Evolutionary conservation across 2,888 invertebrate genomes (phyloP).

Genomic region (Chymomyza amoena): DNA sequence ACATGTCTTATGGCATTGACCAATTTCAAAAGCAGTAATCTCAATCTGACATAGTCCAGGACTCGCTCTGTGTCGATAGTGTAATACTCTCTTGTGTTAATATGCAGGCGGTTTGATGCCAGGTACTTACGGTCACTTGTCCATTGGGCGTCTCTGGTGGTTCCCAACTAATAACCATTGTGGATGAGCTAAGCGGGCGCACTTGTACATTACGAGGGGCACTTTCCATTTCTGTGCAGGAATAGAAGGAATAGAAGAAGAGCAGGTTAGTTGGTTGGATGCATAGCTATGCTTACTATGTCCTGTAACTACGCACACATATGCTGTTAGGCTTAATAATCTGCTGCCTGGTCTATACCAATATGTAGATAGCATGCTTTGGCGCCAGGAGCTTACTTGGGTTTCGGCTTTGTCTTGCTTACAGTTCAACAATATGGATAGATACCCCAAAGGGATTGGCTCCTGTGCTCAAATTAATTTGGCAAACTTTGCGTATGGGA

Average conservation of each 20-base stretch:
- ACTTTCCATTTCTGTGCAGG: slow-evolving; percentile 90
- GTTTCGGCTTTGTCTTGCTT: background rate
- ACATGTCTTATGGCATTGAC: slow-evolving; percentile 47
- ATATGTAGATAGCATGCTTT: background rate
- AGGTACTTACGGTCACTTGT: slow-evolving; percentile 91
- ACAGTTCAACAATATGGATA: background rate
- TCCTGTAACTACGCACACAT: too few species aligned
- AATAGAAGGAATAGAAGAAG: background rate
- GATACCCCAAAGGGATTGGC: background rate
- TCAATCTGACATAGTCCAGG: slow-evolving; percentile 47
- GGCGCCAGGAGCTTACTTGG: background rate
- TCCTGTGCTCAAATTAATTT: background rate
- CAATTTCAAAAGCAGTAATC: background rate
- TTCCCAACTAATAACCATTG: slow-evolving; percentile 99
- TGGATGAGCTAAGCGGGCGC: slow-evolving; percentile 94
- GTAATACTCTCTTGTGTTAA: slow-evolving; percentile 35
- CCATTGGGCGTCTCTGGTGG: slow-evolving; percentile 98
- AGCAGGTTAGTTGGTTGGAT: background rate
- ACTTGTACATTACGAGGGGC: slow-evolving; percentile 97
- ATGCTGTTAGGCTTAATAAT: background rate
- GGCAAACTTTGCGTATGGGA: background rate
- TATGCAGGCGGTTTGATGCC: slow-evolving; percentile 46
- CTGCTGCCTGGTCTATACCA: background rate
- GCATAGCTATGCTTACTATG: background rate
- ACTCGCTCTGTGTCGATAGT: background rate